Percentiles rank a stretch among this genome's conserved stretches.
Conservation (phyloP, 2,797 vertebrate genomes). For the Centropyge bicolor region DNA sequence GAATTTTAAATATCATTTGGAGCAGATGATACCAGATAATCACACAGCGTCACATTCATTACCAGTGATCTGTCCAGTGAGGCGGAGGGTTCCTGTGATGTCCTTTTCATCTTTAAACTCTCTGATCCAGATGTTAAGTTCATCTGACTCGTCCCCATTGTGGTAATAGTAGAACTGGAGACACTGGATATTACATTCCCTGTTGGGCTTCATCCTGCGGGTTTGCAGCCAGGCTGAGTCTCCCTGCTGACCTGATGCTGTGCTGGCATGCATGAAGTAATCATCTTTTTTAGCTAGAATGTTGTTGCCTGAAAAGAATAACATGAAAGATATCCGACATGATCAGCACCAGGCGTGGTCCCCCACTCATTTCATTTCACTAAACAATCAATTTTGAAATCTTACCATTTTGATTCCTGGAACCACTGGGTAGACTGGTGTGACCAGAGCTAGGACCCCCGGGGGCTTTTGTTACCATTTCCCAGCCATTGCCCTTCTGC, state of each 20-base stretch:
- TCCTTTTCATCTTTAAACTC: slow-evolving; percentile 79
- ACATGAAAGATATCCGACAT: no score
- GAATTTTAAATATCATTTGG: neutral
- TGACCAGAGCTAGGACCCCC: slow-evolving; percentile 58
- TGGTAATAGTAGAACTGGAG: slow-evolving; percentile 91
- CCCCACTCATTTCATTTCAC: neutral
- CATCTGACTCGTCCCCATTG: slow-evolving; percentile 81
- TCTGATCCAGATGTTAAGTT: slow-evolving; percentile 86
- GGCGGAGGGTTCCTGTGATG: slow-evolving; percentile 14
- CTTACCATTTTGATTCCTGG: neutral
- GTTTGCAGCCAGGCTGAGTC: slow-evolving; percentile 84
- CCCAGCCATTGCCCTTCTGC: slow-evolving; percentile 22
- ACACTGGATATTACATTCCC: slow-evolving; percentile 87
- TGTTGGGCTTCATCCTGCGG: slow-evolving; percentile 81
- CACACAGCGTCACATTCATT: slow-evolving; percentile 11
- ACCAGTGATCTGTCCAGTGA: slow-evolving; percentile 67
- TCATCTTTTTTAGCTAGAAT: slow-evolving; percentile 57
- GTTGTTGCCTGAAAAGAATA: neutral
- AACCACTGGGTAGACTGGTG: slow-evolving; percentile 51
- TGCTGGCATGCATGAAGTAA: slow-evolving; percentile 90
- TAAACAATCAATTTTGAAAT: neutral
- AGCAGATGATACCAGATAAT: slow-evolving; percentile 7
- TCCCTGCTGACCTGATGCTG: slow-evolving; percentile 62
- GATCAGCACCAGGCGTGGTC: neutral
- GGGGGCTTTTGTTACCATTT: neutral